Evolutionary conservation across 2,888 invertebrate genomes (phyloP).

Genomic region (Rhaphigaster nebulosa): DNA sequence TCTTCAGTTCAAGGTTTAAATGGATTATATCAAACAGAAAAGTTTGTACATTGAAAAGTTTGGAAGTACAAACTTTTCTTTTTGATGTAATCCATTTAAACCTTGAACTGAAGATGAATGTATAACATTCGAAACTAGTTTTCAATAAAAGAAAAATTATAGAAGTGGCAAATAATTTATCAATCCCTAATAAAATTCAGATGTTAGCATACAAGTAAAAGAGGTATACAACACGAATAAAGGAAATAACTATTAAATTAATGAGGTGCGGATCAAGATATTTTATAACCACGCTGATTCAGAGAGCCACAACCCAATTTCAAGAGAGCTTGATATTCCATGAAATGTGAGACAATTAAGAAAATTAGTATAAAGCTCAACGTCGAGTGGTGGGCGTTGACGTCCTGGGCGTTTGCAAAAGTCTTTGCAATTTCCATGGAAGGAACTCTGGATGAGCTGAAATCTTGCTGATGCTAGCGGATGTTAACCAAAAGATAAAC

Average conservation of each 20-base stretch:
- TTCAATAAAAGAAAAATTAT: too few species aligned
- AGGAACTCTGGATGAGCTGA: not conserved
- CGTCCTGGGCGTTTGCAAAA: not conserved
- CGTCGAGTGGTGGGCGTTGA: not conserved
- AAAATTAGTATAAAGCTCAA: conserved; percentile 4
- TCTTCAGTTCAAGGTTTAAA: too few species aligned
- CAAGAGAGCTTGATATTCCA: not conserved
- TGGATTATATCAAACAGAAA: too few species aligned
- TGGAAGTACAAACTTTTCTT: too few species aligned
- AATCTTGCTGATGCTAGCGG: not conserved
- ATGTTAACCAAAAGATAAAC: not conserved
- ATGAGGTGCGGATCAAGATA: not conserved
- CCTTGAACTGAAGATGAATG: too few species aligned
- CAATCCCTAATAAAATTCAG: too few species aligned
- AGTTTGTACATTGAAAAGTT: too few species aligned
- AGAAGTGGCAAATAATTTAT: too few species aligned
- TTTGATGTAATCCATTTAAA: too few species aligned
- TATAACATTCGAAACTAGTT: too few species aligned
- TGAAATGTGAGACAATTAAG: not conserved
- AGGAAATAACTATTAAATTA: not conserved
- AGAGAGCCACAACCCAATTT: not conserved
- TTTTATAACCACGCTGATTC: not conserved
- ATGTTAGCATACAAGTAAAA: too few species aligned
- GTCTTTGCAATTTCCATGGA: not conserved
- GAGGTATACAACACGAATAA: not conserved